phyloP scores from a whole-genome alignment of 2,888 invertebrate genomes.

The Saturnia pavonia region DNA sequence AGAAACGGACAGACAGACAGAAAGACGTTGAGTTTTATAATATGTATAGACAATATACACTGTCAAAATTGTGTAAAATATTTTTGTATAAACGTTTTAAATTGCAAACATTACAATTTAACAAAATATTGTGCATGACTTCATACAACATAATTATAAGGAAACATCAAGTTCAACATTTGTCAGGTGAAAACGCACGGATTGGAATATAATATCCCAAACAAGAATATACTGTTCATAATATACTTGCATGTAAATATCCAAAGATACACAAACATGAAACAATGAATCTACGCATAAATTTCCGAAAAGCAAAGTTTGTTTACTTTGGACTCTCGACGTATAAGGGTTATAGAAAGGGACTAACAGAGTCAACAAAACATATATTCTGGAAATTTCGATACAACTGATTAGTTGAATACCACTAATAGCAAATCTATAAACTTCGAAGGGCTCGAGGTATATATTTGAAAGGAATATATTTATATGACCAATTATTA shows the following conservation, averaged over 20 bases:
- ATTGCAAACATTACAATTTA: no score
- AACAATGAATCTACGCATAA: neutral
- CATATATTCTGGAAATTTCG: neutral
- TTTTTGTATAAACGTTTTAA: no score
- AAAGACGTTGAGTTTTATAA: no score
- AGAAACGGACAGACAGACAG: no score
- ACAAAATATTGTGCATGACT: neutral
- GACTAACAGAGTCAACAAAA: neutral
- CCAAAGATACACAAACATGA: constrained; percentile 3
- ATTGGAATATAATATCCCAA: neutral
- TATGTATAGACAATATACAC: no score
- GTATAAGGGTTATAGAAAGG: neutral
- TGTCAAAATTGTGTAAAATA: no score
- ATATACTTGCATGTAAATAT: no score
- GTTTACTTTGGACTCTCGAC: neutral
- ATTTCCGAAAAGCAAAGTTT: neutral
- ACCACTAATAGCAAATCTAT: neutral
- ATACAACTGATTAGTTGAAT: neutral
- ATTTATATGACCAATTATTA: neutral
- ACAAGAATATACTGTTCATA: constrained; percentile 2
- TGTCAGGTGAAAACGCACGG: neutral
- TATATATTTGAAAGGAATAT: no score
- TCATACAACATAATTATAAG: neutral
- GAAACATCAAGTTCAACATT: neutral
- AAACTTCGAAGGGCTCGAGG: neutral